Evolutionary conservation across 2,888 invertebrate species (phyloP).

Genomic region (Erebia palarica): DNA sequence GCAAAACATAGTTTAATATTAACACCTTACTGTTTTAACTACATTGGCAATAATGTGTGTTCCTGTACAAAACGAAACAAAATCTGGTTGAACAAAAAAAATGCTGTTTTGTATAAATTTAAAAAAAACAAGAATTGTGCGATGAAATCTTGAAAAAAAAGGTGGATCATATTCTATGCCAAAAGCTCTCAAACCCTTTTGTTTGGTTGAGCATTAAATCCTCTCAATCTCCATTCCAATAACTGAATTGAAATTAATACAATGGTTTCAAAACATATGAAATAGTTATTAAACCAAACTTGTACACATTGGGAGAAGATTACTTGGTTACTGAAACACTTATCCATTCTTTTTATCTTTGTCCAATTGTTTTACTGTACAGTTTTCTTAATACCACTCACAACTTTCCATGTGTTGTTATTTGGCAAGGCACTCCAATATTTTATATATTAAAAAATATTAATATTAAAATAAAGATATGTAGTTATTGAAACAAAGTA

Average conservation of each 20-base stretch:
- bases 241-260: background rate
- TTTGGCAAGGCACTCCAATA: conserved; percentile 38
- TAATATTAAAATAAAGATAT: conserved; percentile 28
- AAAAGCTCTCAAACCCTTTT: background rate
- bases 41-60: conserved; percentile 9
- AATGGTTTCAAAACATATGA: background rate
- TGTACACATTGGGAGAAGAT: conserved; percentile 24
- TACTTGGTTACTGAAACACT: conserved; percentile 25
- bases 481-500: conserved; percentile 20
- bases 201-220: background rate
- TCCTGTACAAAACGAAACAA: conserved; percentile 10
- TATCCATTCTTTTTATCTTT: conserved; percentile 16
- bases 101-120: too few relatives aligned
- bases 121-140: too few relatives aligned
- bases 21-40: conserved; percentile 26
- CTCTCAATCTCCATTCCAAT: background rate
- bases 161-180: too few relatives aligned
- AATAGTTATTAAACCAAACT: conserved; percentile 1
- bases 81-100: background rate
- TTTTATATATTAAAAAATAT: conserved; percentile 26
- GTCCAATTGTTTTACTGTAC: conserved; percentile 9
- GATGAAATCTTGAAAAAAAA: too few relatives aligned
- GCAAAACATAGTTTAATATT: conserved; percentile 42
- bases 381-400: conserved; percentile 19
- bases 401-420: conserved; percentile 21